A percentile compares a stretch with the other conserved stretches of the same genome.
Conservation (phyloP, 2,797 vertebrate species). For the Pseudochirops corinnae region DNA sequence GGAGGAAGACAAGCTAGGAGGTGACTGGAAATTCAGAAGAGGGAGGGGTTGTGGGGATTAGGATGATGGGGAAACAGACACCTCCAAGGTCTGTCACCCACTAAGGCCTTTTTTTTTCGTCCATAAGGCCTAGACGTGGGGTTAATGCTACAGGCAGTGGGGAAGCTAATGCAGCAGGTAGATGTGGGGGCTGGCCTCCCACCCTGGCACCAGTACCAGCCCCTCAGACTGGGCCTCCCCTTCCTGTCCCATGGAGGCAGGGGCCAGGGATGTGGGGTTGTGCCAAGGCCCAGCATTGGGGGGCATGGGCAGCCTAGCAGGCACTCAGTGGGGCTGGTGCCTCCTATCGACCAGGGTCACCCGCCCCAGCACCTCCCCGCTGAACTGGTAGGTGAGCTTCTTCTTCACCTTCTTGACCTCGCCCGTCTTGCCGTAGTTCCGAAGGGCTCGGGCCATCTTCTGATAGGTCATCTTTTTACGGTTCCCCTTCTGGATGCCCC, state of each 20-base stretch:
- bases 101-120: slow-evolving; percentile 45
- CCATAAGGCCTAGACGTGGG: slow-evolving; percentile 53
- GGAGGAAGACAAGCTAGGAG: not conserved
- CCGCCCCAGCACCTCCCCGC: slow-evolving; percentile 97
- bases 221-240: not conserved
- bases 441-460: slow-evolving; percentile 98
- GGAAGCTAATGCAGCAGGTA: not conserved
- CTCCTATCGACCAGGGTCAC: slow-evolving; percentile 90
- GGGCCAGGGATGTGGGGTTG: not conserved
- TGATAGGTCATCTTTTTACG: slow-evolving; percentile 99
- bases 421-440: slow-evolving; percentile 99
- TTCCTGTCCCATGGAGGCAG: not conserved
- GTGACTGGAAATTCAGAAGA: not conserved
- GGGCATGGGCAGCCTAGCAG: slow-evolving; percentile 58
- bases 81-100: slow-evolving; percentile 59
- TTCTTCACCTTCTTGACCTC: slow-evolving; percentile 99
- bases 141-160: slow-evolving; percentile 76
- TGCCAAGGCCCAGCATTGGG: not conserved
- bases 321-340: slow-evolving; percentile 88
- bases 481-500: slow-evolving; percentile 99
- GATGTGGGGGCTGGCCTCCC: not conserved
- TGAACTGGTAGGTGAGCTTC: slow-evolving; percentile 99
- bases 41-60: slow-evolving; percentile 58
- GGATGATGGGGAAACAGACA: not conserved
- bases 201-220: not conserved